These are phyloP conservation scores for Diacarnus erythraeanus DNA, from an alignment of 37 sponge, comb jelly and placozoan species.

Conservation along the genomic window DNA sequence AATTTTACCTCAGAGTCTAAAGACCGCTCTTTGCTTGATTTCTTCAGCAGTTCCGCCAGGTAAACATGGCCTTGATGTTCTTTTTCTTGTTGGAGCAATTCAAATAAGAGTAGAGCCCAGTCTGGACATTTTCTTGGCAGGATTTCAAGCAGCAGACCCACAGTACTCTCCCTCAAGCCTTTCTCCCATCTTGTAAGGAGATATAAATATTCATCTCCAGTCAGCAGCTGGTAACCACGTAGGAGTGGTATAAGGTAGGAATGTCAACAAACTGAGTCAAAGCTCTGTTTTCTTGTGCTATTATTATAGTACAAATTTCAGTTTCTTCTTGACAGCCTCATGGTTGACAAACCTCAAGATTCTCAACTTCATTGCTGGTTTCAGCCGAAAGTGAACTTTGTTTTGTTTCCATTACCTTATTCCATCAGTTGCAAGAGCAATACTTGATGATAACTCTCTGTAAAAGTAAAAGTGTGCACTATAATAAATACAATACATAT, in stretches of 20 bases:
- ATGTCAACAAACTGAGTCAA: conserved; percentile 6
- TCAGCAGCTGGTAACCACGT: background rate
- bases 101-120: background rate
- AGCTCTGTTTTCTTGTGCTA: background rate
- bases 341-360: no score
- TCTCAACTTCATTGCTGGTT: no score
- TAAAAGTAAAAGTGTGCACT: no score
- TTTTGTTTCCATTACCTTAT: no score
- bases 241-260: conserved; percentile 13
- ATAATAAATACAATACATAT: no score
- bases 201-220: conserved; percentile 10
- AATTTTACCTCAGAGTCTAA: no score
- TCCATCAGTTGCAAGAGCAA: no score
- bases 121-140: background rate
- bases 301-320: background rate
- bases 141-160: background rate
- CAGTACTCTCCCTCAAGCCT: background rate
- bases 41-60: no score
- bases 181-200: background rate
- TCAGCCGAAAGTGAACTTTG: no score
- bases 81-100: background rate
- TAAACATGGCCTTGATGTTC: background rate
- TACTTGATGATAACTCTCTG: no score
- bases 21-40: no score
- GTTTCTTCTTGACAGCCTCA: background rate